These are phyloP conservation scores for Agelaius tricolor DNA, from an alignment of 2,113 vertebrate species.

Conservation along the genomic window DNA sequence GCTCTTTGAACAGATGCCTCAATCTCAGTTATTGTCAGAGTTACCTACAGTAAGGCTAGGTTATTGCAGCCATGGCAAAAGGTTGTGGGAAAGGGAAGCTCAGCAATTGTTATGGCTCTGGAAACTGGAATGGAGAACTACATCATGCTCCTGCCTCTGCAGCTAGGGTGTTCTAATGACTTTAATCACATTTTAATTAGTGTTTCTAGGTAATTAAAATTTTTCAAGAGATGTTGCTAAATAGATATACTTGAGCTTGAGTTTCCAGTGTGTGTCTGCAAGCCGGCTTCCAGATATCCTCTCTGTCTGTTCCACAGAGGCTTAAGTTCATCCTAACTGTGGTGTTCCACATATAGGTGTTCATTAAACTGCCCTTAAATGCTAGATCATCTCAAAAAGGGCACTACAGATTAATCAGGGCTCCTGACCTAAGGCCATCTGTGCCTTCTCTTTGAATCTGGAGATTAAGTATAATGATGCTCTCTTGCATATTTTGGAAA, in stretches of 20 bases:
- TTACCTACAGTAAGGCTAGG: background rate
- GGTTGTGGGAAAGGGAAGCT: background rate
- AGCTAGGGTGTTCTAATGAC: background rate
- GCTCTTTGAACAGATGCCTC: background rate
- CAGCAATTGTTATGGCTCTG: accelerated
- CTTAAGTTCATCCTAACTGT: background rate
- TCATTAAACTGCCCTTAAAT: background rate
- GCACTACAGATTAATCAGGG: background rate
- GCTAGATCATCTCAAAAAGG: background rate
- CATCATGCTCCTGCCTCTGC: background rate
- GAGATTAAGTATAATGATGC: background rate
- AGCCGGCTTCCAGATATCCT: background rate
- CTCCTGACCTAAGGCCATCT: background rate
- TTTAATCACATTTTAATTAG: constrained; percentile 1
- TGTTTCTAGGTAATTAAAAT: background rate
- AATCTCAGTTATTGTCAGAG: background rate
- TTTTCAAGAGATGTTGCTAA: background rate
- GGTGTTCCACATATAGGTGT: background rate
- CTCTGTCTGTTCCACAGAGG: background rate
- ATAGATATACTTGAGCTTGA: background rate
- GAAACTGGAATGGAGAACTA: background rate
- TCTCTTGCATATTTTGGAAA: background rate
- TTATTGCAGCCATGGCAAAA: background rate
- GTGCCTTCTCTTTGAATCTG: background rate
- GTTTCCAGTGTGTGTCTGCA: background rate